Conservation (phyloP, 2,113 vertebrate genomes). For the Callithrix jacchus region DNA sequence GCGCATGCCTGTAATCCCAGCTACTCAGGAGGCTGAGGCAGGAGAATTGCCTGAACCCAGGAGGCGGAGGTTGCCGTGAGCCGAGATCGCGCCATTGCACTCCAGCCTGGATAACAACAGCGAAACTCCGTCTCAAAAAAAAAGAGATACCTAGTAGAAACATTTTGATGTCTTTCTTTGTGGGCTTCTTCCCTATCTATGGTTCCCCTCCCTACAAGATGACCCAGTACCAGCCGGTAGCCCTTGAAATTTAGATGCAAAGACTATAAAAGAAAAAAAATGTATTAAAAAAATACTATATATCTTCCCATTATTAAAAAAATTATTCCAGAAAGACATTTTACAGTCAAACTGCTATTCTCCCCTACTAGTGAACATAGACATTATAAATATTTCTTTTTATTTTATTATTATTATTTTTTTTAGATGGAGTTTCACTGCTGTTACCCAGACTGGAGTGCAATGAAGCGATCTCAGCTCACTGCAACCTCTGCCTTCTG, state of each 20-base stretch:
- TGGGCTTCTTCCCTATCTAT: background rate
- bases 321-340: constrained; percentile 15
- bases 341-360: background rate
- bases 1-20: no score
- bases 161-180: background rate
- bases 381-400: background rate
- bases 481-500: no score
- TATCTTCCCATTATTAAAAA: background rate
- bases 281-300: background rate
- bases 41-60: no score
- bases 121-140: no score
- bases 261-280: background rate
- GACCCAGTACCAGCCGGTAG: background rate
- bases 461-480: no score
- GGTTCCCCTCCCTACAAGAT: background rate
- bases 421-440: no score
- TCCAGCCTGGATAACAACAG: no score
- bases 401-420: no score
- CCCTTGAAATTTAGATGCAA: background rate
- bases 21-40: no score
- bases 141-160: background rate
- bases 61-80: no score
- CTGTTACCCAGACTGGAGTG: no score
- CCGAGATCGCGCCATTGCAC: no score
- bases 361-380: background rate